Base-by-base conservation (phyloP, 2,113 vertebrate species). In the Seriola rivoliana region DNA sequence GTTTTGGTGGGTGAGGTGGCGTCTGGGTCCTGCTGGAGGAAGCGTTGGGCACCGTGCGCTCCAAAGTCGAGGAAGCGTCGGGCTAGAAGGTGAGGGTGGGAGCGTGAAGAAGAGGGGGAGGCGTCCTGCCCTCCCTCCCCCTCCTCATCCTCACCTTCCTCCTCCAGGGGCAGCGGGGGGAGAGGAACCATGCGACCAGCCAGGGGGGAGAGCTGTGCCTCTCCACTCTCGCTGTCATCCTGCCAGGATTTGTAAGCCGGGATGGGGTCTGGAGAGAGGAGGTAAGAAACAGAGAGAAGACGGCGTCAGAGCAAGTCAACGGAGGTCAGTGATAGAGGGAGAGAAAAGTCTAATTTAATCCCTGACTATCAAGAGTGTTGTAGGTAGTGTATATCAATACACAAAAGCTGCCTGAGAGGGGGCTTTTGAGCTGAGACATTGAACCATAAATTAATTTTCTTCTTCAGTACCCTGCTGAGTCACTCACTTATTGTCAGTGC, bases 241-340 rank as follows among this genome's bases (percentile, higher is more conserved):
- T 98, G 97, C 98, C 98, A 99, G 85, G 97, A 97, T 89, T 97
- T 98, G 93, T 96, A 98, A 86, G 97, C 97, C 81, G 97, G 97
- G 92, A 99, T 96, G 0, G 98, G 97, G 88, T 98, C 97, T 99
- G 93, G 40, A 93, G 92, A 84, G 88, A 93, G 77, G 85, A 62
- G 87, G 68, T 85, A 42, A 68, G 64, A 21, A n/a, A 64, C 1
- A 5, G 32, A 66, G 25, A 60, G 58, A 63, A 29, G 17, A 46
- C 16, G 0, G 11, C 34, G 46, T 81, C 32, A 80, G 66, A 70
- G 23, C 10, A 23, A 23, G 65, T 23, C 1, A 14, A 58, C 9
- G 1, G 9, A 25, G 19, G 46, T 42, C 4, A 29, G 65, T 5
- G 91, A 90, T 82, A 88, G 8, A 57, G 12, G 76, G 90, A 79